Evolutionary conservation across 2,888 invertebrate species (phyloP).

Genomic region (Cryptocephalus moraei): DNA sequence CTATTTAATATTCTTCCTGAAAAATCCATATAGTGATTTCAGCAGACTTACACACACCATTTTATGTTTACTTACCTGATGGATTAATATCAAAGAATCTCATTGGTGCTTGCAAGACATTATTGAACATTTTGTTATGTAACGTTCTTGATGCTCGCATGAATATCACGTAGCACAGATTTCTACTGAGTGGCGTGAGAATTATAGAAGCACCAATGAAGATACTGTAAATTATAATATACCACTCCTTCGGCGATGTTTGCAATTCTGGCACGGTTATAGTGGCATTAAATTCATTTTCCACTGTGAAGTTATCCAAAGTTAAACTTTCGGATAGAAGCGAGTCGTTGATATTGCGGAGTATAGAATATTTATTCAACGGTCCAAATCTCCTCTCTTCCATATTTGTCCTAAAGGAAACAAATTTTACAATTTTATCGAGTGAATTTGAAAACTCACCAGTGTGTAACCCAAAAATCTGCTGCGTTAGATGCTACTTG

Average conservation of each 20-base stretch:
- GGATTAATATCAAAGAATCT: constrained; percentile 78
- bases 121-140: constrained; percentile 69
- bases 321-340: not conserved
- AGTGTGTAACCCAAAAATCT: constrained; percentile 69
- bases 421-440: not conserved
- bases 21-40: constrained; percentile 2
- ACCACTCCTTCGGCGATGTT: constrained; percentile 10
- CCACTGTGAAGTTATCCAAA: not conserved
- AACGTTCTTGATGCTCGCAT: constrained; percentile 64
- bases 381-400: constrained; percentile 28
- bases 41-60: not conserved
- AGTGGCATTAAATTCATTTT: not conserved
- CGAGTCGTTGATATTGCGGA: not conserved
- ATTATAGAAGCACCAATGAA: constrained; percentile 48
- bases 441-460: constrained; percentile 42
- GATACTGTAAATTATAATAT: constrained; percentile 47
- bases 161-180: constrained; percentile 61
- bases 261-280: not conserved
- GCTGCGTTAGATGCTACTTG: constrained; percentile 61
- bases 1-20: constrained; percentile 66
- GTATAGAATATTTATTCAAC: not conserved
- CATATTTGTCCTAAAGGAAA: constrained; percentile 35
- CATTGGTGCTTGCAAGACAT: constrained; percentile 65
- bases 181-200: constrained; percentile 52
- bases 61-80: constrained; percentile 44